These are phyloP conservation scores for Gavia stellata DNA, from an alignment of 2,113 vertebrate species.

Conservation along the genomic window DNA sequence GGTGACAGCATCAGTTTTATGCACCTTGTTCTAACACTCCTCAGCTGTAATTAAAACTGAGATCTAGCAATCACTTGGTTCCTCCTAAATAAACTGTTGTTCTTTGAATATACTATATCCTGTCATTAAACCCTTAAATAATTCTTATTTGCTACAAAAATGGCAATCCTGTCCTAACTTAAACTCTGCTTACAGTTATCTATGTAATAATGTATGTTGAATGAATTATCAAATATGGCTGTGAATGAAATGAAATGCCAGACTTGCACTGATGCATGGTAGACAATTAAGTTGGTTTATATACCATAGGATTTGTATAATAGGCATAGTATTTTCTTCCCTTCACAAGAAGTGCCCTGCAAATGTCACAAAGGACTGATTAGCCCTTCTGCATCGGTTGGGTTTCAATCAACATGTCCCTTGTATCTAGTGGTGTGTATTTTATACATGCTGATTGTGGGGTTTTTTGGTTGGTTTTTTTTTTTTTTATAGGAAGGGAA, in stretches of 20 bases:
- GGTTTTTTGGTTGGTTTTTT: background rate
- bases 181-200: background rate
- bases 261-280: background rate
- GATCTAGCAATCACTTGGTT: background rate
- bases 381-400: background rate
- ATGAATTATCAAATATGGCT: background rate
- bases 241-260: background rate
- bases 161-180: background rate
- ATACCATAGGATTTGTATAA: background rate
- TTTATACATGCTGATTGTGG: background rate
- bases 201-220: background rate
- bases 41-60: background rate
- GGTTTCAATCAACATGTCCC: background rate
- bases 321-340: accelerated
- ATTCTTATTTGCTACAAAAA: background rate
- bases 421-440: background rate
- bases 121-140: background rate
- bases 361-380: background rate
- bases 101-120: background rate
- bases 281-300: background rate
- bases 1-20: background rate
- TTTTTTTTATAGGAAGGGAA: background rate
- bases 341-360: background rate
- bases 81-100: background rate
- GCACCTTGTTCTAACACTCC: background rate